A percentile compares a stretch with the other conserved stretches of the same genome.
phyloP scores from a whole-genome alignment of 2,797 vertebrate species.

The Acanthopagrus latus region DNA sequence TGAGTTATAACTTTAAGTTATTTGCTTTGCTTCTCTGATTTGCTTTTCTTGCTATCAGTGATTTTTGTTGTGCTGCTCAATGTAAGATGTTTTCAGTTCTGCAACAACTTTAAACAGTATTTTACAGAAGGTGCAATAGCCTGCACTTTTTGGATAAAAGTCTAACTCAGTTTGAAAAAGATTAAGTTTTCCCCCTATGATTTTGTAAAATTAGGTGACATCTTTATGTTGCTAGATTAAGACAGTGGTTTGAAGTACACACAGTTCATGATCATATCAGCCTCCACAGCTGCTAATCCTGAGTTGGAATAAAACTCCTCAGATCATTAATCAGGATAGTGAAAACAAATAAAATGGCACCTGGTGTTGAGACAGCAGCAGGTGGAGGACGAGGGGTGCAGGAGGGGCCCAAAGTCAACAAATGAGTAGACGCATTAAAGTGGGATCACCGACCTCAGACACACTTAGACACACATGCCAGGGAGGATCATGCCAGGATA shows the following conservation, averaged over 20 bases:
- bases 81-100: neutral
- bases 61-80: neutral
- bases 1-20: neutral
- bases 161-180: neutral
- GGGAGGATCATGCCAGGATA: slow-evolving; percentile 60
- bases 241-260: neutral
- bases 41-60: neutral
- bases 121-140: neutral
- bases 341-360: slow-evolving; percentile 60
- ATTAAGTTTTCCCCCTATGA: neutral
- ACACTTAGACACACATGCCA: slow-evolving; percentile 56
- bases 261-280: slow-evolving; percentile 36
- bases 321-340: slow-evolving; percentile 48
- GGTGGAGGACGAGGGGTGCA: neutral
- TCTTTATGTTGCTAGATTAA: neutral
- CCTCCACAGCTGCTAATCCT: slow-evolving; percentile 56
- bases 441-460: slow-evolving; percentile 57
- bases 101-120: neutral
- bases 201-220: neutral
- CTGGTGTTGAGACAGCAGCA: slow-evolving; percentile 17
- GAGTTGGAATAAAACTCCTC: slow-evolving; percentile 46
- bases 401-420: slow-evolving; percentile 56
- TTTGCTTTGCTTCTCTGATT: neutral
- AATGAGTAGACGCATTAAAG: slow-evolving; percentile 67
- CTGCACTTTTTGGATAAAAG: too few species aligned